phyloP scores from a whole-genome alignment of 1,140 invertebrate genomes.

The Apocrypta bakeri region DNA sequence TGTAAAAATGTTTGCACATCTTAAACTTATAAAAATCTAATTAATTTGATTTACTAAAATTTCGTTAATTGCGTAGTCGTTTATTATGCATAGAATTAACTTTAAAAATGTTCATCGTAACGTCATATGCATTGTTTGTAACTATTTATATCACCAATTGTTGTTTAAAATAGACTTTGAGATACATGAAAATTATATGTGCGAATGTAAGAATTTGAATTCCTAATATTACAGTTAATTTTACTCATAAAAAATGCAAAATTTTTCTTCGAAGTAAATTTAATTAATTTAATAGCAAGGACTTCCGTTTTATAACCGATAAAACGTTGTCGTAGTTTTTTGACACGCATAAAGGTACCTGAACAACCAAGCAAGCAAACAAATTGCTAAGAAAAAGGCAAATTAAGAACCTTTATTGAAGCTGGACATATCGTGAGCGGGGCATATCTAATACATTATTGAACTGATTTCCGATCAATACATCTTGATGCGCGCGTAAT shows the following conservation, averaged over 20 bases:
- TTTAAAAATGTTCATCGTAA: slow-evolving; percentile 6
- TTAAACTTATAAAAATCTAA: background rate
- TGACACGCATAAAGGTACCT: slow-evolving; percentile 63
- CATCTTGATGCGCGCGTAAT: slow-evolving; percentile 10
- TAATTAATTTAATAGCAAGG: background rate
- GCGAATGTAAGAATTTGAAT: background rate
- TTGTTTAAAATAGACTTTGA: background rate
- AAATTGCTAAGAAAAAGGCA: slow-evolving; percentile 60
- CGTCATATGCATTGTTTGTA: background rate
- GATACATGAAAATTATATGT: background rate
- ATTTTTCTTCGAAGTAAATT: background rate
- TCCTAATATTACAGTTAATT: background rate
- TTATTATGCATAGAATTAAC: background rate
- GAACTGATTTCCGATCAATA: slow-evolving; percentile 28
- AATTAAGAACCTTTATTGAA: slow-evolving; percentile 53
- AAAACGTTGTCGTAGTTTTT: slow-evolving; percentile 16
- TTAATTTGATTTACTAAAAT: background rate
- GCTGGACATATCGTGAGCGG: slow-evolving; percentile 67
- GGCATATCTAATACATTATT: slow-evolving; percentile 62
- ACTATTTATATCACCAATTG: background rate
- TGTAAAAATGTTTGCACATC: background rate
- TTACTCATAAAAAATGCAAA: background rate
- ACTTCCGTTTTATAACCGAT: background rate
- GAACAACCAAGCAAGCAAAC: slow-evolving; percentile 61
- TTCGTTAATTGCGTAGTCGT: background rate